Evolutionary conservation across 1,140 invertebrate species (phyloP).

Genomic region (Penaeus vannamei): DNA sequence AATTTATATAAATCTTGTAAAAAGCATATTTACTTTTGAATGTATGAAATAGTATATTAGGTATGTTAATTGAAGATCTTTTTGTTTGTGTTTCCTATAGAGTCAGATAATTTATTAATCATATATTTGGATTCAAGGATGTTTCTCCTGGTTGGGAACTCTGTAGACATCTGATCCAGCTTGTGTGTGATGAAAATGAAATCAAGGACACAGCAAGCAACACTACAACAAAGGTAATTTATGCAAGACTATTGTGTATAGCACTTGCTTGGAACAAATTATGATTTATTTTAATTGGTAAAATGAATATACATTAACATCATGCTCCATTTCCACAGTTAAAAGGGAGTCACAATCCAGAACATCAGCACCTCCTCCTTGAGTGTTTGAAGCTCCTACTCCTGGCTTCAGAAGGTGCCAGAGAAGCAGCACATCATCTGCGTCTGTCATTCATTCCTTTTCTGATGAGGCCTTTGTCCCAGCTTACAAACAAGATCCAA

Average conservation of each 20-base stretch:
- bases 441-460: conserved; percentile 27
- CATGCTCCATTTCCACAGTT: no score
- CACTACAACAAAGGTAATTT: neutral
- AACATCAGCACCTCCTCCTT: neutral
- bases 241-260: no score
- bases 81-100: neutral
- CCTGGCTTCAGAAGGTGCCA: conserved; percentile 39
- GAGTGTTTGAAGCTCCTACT: conserved; percentile 44
- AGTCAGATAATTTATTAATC: neutral
- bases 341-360: neutral
- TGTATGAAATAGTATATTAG: no score
- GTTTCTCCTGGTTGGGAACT: conserved; percentile 56
- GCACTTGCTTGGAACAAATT: no score
- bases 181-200: conserved; percentile 14
- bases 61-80: no score
- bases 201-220: neutral
- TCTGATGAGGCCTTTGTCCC: conserved; percentile 14
- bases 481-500: conserved; percentile 21
- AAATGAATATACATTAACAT: no score
- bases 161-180: conserved; percentile 51
- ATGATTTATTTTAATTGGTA: no score
- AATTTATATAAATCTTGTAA: no score
- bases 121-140: neutral
- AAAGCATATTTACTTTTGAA: no score
- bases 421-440: conserved; percentile 46